Conservation (phyloP, 2,888 invertebrate genomes). For the Pristionchus exspectatus region DNA sequence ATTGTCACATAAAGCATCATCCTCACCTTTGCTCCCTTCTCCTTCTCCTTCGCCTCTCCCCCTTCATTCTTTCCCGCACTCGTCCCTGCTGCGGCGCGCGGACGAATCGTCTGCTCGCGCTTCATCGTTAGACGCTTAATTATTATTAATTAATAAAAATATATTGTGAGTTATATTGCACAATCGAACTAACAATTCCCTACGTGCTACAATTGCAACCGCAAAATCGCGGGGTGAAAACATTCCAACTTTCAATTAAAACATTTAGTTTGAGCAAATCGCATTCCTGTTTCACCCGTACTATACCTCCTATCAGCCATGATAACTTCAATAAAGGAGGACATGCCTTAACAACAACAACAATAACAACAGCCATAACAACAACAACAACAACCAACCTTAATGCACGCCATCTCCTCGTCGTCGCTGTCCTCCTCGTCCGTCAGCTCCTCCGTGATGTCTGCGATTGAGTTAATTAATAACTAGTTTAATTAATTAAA, state of each 20-base stretch:
- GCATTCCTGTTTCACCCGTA: no score
- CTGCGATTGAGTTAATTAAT: not conserved
- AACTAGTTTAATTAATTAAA: not conserved
- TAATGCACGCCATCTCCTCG: not conserved
- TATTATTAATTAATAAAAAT: not conserved
- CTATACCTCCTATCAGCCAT: no score
- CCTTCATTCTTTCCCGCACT: not conserved
- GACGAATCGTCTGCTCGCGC: constrained; percentile 20
- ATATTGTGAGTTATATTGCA: no score
- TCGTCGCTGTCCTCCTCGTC: constrained; percentile 13
- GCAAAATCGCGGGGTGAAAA: no score
- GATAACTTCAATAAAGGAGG: no score
- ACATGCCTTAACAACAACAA: no score
- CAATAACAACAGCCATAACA: not conserved
- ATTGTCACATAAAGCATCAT: no score
- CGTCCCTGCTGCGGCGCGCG: not conserved
- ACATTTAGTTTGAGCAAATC: no score
- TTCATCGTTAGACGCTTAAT: not conserved
- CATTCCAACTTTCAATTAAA: no score
- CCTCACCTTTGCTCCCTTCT: not conserved
- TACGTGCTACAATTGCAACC: no score
- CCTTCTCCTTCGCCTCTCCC: not conserved
- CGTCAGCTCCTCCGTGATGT: constrained; percentile 5
- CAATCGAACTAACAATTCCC: no score
- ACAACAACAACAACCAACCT: not conserved